Percentiles rank a stretch among this genome's conserved stretches.
Evolutionary conservation across 2,888 invertebrate genomes (phyloP).

Genomic region (Eremobia ochroleuca): DNA sequence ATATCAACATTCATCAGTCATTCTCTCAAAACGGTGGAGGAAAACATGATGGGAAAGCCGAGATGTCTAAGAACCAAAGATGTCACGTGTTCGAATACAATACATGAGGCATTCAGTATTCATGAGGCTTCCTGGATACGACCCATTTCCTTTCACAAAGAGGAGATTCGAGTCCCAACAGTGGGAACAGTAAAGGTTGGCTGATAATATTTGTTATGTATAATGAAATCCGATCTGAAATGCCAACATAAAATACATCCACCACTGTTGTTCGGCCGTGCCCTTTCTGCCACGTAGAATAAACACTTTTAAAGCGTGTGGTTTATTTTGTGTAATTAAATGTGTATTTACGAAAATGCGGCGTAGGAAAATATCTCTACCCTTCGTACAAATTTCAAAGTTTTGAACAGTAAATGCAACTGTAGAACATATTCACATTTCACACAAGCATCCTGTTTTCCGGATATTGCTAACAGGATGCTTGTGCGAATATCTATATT

Average conservation of each 20-base stretch:
- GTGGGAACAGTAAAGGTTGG: no score
- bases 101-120: no score
- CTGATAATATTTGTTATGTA: constrained; percentile 7
- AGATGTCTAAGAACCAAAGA: background rate
- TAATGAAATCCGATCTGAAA: constrained; percentile 23
- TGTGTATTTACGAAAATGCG: constrained; percentile 25
- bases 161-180: background rate
- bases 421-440: no score
- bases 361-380: background rate
- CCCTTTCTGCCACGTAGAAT: constrained; percentile 21
- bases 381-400: background rate
- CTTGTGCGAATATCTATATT: no score
- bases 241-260: constrained; percentile 35
- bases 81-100: background rate
- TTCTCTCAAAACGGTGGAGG: background rate
- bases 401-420: background rate
- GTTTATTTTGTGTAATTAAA: constrained; percentile 48
- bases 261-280: constrained; percentile 19
- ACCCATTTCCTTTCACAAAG: background rate
- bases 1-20: background rate
- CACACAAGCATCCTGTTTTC: no score
- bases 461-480: no score
- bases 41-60: no score
- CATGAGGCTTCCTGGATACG: background rate
- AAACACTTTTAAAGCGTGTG: constrained; percentile 33